phyloP scores from a whole-genome alignment of 2,888 invertebrate genomes.

The Diarsia brunnea region DNA sequence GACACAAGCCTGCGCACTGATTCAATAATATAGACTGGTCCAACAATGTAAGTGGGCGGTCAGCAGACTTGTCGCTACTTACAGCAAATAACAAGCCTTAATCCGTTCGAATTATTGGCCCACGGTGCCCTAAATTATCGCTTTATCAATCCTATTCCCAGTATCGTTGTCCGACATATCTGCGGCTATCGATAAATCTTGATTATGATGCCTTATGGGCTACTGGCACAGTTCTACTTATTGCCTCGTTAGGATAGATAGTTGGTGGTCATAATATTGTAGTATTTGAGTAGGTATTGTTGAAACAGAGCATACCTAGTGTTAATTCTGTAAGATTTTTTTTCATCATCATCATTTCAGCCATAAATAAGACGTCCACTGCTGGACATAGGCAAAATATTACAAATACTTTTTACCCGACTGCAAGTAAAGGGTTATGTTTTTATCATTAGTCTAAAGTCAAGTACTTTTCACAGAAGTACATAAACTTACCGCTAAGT shows the following conservation, averaged over 20 bases:
- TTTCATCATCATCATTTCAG: no score
- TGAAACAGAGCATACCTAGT: neutral
- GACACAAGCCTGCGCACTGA: slow-evolving; percentile 19
- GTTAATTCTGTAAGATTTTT: neutral
- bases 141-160: slow-evolving; percentile 57
- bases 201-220: slow-evolving; percentile 52
- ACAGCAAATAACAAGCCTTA: slow-evolving; percentile 60
- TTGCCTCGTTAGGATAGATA: slow-evolving; percentile 22
- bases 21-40: slow-evolving; percentile 51
- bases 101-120: slow-evolving; percentile 59
- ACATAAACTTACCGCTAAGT: slow-evolving; percentile 54
- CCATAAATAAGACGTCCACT: no score
- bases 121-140: slow-evolving; percentile 56
- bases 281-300: no score
- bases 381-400: no score
- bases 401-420: no score
- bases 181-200: slow-evolving; percentile 53
- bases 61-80: slow-evolving; percentile 51
- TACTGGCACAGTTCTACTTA: slow-evolving; percentile 40
- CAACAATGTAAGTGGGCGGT: slow-evolving; percentile 58
- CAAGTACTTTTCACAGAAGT: slow-evolving; percentile 16
- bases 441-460: neutral
- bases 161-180: slow-evolving; percentile 50
- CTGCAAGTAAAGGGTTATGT: no score
- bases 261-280: neutral